A percentile compares a stretch with the other conserved stretches of the same genome.
Evolutionary conservation across 2,797 vertebrate species (phyloP).

Genomic region (Botia almorhae): DNA sequence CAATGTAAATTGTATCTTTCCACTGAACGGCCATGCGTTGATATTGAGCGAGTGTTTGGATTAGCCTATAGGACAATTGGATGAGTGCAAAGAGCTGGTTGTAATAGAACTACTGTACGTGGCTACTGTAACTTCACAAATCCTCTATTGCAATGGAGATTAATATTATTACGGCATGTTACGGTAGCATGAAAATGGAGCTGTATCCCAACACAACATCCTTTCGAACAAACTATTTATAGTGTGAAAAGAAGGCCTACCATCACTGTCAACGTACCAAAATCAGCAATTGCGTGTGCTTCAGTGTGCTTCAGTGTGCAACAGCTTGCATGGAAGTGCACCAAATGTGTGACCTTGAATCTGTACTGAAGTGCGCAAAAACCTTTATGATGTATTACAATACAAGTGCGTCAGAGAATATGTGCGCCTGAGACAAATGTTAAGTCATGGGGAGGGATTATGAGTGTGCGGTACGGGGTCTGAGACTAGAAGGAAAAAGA

Average conservation of each 20-base stretch:
- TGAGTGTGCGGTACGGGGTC: neutral
- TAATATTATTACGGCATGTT: slow-evolving; percentile 14
- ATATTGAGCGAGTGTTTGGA: slow-evolving; percentile 27
- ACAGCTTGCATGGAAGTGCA: neutral
- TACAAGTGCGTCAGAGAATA: slow-evolving; percentile 2
- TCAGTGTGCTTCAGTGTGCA: neutral
- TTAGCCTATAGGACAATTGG: slow-evolving; percentile 32
- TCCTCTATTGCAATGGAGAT: slow-evolving; percentile 4
- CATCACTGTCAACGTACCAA: slow-evolving; percentile 5
- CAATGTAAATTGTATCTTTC: slow-evolving; percentile 45
- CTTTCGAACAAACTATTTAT: slow-evolving; percentile 10
- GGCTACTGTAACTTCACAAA: slow-evolving; percentile 15
- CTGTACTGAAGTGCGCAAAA: neutral
- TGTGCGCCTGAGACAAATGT: neutral
- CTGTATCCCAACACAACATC: slow-evolving; percentile 14
- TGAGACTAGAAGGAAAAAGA: neutral
- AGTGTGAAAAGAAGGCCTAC: slow-evolving; percentile 9
- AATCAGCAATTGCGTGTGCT: neutral
- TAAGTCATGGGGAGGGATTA: slow-evolving; percentile 2
- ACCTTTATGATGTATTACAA: slow-evolving; percentile 2
- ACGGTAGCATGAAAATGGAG: slow-evolving; percentile 7
- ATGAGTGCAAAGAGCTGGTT: slow-evolving; percentile 25
- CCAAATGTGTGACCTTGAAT: slow-evolving; percentile 19
- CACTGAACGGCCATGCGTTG: neutral
- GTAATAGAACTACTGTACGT: neutral